Conservation (phyloP, 2,113 vertebrate genomes). For the Mola mola region DNA sequence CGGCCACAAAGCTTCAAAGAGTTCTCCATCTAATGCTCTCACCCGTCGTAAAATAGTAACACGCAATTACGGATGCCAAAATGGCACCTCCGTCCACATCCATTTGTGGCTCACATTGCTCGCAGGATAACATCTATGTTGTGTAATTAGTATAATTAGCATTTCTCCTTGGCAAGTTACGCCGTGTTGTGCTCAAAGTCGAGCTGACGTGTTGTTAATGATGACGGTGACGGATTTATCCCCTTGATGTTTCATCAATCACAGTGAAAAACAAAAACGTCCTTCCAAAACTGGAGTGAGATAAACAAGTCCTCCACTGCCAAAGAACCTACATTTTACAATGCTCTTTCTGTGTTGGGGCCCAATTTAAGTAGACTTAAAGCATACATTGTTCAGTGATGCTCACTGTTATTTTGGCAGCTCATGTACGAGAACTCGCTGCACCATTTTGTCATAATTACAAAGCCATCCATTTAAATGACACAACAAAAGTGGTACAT, state of each 20-base stretch:
- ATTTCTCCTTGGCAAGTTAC: conserved; percentile 70
- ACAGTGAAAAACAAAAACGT: conserved; percentile 24
- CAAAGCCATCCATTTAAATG: no score
- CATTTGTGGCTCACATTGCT: conserved; percentile 68
- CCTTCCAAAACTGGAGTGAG: conserved; percentile 43
- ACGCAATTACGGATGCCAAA: conserved; percentile 66
- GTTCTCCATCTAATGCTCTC: conserved; percentile 70
- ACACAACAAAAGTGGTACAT: no score
- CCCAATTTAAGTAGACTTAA: no score
- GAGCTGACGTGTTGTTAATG: conserved; percentile 47
- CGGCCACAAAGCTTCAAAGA: conserved; percentile 61
- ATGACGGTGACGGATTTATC: conserved; percentile 49
- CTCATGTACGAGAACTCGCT: background rate
- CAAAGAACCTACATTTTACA: conserved; percentile 24
- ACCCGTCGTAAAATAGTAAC: conserved; percentile 52
- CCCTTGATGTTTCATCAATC: conserved; percentile 60
- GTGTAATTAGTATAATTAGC: conserved; percentile 76
- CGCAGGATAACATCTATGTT: conserved; percentile 64
- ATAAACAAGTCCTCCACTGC: conserved; percentile 4
- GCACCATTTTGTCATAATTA: no score
- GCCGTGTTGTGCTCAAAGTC: conserved; percentile 56
- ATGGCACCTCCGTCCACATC: conserved; percentile 63
- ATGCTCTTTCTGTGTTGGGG: conserved; percentile 5
- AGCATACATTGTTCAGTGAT: no score
- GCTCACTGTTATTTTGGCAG: background rate